phyloP scores from a whole-genome alignment of 2,888 invertebrate genomes.

The Drosophila kanekoi region DNA sequence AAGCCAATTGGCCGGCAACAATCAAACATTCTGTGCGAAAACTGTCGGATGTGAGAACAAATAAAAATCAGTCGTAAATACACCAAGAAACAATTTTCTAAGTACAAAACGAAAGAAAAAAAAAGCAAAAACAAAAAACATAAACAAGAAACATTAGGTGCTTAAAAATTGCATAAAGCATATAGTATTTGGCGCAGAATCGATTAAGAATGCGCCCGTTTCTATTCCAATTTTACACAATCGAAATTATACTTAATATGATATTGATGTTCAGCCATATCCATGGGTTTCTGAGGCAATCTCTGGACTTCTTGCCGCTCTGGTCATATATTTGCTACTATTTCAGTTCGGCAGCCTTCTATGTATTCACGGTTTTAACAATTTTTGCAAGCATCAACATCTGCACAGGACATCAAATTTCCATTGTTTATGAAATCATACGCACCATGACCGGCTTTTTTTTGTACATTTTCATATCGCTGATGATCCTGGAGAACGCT shows the following conservation, averaged over 20 bases:
- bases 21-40: conserved; percentile 38
- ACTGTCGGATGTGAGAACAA: conserved; percentile 12
- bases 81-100: no score
- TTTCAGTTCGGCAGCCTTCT: conserved; percentile 20
- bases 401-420: conserved; percentile 34
- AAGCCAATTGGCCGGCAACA: no score
- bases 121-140: no score
- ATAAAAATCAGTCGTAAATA: no score
- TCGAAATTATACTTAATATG: conserved; percentile 32
- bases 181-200: conserved; percentile 20
- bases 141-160: no score
- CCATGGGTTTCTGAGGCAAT: conserved; percentile 27
- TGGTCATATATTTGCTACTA: neutral
- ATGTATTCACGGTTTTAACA: conserved; percentile 34
- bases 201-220: conserved; percentile 46
- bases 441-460: conserved; percentile 24
- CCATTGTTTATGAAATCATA: conserved; percentile 31
- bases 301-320: neutral
- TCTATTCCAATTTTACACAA: conserved; percentile 43
- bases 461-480: conserved; percentile 26
- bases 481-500: conserved; percentile 44
- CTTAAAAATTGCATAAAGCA: no score
- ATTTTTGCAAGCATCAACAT: conserved; percentile 52
- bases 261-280: conserved; percentile 27
- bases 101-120: no score